Percentiles rank a stretch among this genome's conserved stretches.
Evolutionary conservation across 2,797 vertebrate species (phyloP).

Genomic region (Carapus acus): DNA sequence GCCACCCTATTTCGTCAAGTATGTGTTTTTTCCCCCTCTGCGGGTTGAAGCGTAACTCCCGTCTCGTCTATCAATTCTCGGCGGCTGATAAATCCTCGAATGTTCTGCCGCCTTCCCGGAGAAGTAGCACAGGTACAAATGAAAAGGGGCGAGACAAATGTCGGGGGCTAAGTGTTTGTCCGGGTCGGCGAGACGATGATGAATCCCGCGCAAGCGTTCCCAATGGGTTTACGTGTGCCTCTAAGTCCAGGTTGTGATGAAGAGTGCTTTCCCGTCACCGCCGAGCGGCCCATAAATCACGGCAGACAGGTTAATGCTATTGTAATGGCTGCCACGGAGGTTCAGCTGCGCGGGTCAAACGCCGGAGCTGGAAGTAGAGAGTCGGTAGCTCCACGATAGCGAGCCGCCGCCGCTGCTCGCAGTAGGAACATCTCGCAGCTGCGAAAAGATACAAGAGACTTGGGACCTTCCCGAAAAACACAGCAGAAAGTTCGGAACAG

Average conservation of each 20-base stretch:
- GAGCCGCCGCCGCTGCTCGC: slow-evolving; percentile 1
- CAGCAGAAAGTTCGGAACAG: neutral
- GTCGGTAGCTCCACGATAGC: neutral
- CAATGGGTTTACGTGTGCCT: slow-evolving; percentile 11
- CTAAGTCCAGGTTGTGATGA: slow-evolving; percentile 19
- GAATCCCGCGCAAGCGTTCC: slow-evolving; percentile 1
- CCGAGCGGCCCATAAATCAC: slow-evolving; percentile 39
- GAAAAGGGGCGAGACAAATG: slow-evolving; percentile 1
- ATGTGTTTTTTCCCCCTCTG: too few relatives aligned
- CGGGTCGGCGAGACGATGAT: slow-evolving; percentile 11
- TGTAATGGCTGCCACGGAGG: slow-evolving; percentile 36
- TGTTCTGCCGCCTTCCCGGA: neutral
- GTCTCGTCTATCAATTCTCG: neutral
- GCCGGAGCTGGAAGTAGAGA: slow-evolving; percentile 8
- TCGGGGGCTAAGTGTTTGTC: neutral
- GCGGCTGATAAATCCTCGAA: neutral
- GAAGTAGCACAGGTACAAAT: slow-evolving; percentile 1
- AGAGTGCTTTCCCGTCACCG: slow-evolving; percentile 16
- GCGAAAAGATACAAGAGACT: neutral
- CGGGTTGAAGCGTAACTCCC: neutral
- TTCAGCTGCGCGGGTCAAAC: slow-evolving; percentile 36
- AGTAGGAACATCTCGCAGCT: neutral
- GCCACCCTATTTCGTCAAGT: neutral
- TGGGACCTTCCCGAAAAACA: too few relatives aligned
- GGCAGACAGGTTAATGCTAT: slow-evolving; percentile 33